A percentile compares a stretch with the other conserved stretches of the same genome.
Conservation (phyloP, 1,140 invertebrate species). For the Eumaeus atala region DNA sequence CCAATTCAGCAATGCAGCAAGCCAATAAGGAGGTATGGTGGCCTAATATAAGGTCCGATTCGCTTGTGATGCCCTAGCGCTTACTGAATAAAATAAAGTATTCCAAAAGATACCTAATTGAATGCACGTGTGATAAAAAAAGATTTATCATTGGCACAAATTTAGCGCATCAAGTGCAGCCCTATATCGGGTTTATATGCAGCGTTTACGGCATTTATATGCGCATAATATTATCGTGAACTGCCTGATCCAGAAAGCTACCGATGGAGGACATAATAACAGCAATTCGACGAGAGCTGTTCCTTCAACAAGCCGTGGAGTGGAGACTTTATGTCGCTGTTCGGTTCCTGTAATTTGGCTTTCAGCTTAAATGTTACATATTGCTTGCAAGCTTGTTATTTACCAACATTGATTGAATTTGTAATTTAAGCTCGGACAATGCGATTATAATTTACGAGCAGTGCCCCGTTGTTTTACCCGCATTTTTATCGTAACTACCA, state of each 20-base stretch:
- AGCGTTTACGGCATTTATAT: conserved; percentile 3
- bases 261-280: conserved; percentile 27
- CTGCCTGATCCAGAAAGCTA: conserved; percentile 13
- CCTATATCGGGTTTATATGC: conserved; percentile 7
- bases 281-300: conserved; percentile 27
- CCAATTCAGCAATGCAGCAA: too few species aligned
- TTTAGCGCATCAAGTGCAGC: background rate
- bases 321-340: conserved; percentile 3
- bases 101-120: too few species aligned
- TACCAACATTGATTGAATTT: conserved; percentile 6
- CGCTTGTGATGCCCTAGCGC: too few species aligned
- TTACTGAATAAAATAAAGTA: too few species aligned
- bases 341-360: background rate
- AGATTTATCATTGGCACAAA: background rate
- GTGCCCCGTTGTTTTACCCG: too few species aligned
- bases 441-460: too few species aligned
- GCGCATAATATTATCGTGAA: conserved; percentile 21
- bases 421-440: background rate
- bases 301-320: conserved; percentile 28
- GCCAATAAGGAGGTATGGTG: too few species aligned
- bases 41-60: too few species aligned
- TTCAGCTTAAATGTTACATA: conserved; percentile 5
- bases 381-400: conserved; percentile 18
- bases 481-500: too few species aligned
- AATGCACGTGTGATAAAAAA: background rate